Evolutionary conservation across 2,888 invertebrate genomes (phyloP).

Genomic region (Synergus laeviventris): DNA sequence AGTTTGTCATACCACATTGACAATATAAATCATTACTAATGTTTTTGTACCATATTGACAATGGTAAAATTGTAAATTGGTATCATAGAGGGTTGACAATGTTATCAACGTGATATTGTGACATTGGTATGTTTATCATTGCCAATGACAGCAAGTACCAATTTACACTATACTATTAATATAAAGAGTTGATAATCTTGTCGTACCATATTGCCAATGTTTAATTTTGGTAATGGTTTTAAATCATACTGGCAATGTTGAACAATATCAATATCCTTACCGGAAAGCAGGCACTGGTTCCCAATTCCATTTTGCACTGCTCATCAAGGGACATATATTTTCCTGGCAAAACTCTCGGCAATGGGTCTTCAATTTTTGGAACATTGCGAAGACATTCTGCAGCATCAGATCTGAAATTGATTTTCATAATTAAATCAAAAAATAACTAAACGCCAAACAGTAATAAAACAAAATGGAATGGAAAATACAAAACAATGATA

Average conservation of each 20-base stretch:
- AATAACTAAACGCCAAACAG: background rate
- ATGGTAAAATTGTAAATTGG: too few species aligned
- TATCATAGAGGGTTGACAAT: too few species aligned
- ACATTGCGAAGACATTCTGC: conserved; percentile 87
- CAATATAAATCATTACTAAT: too few species aligned
- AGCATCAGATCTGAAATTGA: background rate
- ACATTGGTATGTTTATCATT: background rate
- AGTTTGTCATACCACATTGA: too few species aligned
- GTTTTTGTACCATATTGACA: too few species aligned
- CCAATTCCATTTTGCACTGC: conserved; percentile 89
- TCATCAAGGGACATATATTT: conserved; percentile 90
- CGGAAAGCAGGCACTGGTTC: conserved; percentile 83
- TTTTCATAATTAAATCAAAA: background rate
- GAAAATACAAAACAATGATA: background rate
- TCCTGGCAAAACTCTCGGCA: conserved; percentile 90
- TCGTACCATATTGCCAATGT: too few species aligned
- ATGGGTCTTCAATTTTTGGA: conserved; percentile 87
- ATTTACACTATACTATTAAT: too few species aligned
- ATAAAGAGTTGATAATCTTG: background rate
- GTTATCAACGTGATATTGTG: too few species aligned
- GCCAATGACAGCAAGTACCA: background rate
- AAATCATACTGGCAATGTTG: too few species aligned
- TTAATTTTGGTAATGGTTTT: too few species aligned
- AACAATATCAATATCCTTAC: conserved; percentile 75
- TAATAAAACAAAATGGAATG: background rate